These are phyloP conservation scores for Megalopta genalis DNA, from an alignment of 1,140 invertebrate species.

Conservation along the genomic window DNA sequence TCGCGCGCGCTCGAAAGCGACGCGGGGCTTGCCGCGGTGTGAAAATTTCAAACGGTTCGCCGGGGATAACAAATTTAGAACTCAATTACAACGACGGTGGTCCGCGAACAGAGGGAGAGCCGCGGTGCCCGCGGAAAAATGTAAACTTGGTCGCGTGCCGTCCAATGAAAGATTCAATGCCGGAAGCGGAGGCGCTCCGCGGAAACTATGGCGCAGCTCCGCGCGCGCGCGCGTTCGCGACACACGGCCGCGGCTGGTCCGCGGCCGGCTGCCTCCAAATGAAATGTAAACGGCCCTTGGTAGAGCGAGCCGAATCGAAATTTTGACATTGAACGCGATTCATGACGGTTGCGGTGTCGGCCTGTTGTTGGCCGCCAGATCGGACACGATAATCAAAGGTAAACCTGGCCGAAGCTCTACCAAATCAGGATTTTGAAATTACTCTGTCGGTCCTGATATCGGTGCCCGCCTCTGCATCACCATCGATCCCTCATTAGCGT, in stretches of 20 bases:
- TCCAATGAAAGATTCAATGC: slow-evolving; percentile 7
- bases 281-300: slow-evolving; percentile 5
- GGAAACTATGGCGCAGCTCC: neutral
- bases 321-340: slow-evolving; percentile 13
- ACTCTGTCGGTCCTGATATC: neutral
- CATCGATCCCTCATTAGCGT: neutral
- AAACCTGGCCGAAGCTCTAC: neutral
- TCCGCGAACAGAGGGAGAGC: neutral
- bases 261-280: neutral
- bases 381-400: slow-evolving; percentile 13
- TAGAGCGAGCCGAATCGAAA: neutral
- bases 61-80: slow-evolving; percentile 13
- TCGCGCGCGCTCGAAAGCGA: too few species aligned
- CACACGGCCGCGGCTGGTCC: too few species aligned
- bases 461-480: too few species aligned
- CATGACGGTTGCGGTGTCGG: slow-evolving; percentile 5
- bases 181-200: neutral
- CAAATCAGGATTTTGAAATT: slow-evolving; percentile 12
- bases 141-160: slow-evolving; percentile 5
- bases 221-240: too few species aligned
- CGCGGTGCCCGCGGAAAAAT: neutral
- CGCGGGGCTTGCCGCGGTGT: too few species aligned
- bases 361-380: slow-evolving; percentile 1
- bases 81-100: neutral
- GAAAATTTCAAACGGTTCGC: slow-evolving; percentile 2